phyloP scores from a whole-genome alignment of 2,797 vertebrate genomes.

The Apogon hyalosoma region DNA sequence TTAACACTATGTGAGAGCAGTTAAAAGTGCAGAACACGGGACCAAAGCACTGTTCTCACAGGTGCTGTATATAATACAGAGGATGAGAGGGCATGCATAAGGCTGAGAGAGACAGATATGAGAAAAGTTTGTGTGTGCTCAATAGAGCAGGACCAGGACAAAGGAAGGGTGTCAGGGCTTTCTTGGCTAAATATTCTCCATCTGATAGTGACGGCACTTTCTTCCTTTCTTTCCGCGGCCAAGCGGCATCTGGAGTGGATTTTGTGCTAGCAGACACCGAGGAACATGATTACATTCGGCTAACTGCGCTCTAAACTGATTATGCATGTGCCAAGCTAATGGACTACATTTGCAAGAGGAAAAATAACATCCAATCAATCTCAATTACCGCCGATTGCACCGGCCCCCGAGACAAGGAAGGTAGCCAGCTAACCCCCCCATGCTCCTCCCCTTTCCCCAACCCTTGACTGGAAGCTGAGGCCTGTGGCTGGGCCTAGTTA shows the following conservation, averaged over 20 bases:
- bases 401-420: slow-evolving; percentile 89
- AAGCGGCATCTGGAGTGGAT: slow-evolving; percentile 96
- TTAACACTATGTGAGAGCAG: slow-evolving; percentile 58
- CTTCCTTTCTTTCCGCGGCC: slow-evolving; percentile 87
- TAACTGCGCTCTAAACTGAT: slow-evolving; percentile 99
- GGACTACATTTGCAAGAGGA: slow-evolving; percentile 99
- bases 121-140: slow-evolving; percentile 70
- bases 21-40: slow-evolving; percentile 55
- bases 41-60: slow-evolving; percentile 51
- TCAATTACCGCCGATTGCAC: slow-evolving; percentile 96
- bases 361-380: slow-evolving; percentile 99
- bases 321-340: slow-evolving; percentile 99
- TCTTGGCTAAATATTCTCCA: slow-evolving; percentile 79
- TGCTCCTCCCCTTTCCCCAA: slow-evolving; percentile 82
- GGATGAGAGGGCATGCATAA: slow-evolving; percentile 35
- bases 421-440: slow-evolving; percentile 86
- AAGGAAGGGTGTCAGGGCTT: slow-evolving; percentile 68
- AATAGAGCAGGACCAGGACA: slow-evolving; percentile 72
- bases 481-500: slow-evolving; percentile 69
- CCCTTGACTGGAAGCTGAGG: slow-evolving; percentile 82
- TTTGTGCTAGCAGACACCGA: slow-evolving; percentile 99
- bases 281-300: slow-evolving; percentile 99
- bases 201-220: slow-evolving; percentile 87
- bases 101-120: slow-evolving; percentile 23
- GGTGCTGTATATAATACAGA: slow-evolving; percentile 13